These are phyloP conservation scores for Zosterops pallidus DNA, from an alignment of 2,113 vertebrate genomes.

Conservation along the genomic window DNA sequence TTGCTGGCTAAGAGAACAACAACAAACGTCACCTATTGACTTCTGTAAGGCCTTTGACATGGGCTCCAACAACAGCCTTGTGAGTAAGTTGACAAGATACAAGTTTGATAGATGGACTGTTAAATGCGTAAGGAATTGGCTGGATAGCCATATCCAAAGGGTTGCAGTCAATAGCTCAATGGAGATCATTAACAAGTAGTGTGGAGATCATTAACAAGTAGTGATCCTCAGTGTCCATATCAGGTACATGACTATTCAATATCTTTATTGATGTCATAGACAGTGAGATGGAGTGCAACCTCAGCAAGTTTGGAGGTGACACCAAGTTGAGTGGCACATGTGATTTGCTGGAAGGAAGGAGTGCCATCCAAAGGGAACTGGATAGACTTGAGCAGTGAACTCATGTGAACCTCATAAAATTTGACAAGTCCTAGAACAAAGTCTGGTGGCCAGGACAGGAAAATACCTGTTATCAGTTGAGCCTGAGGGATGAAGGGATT, in stretches of 20 bases:
- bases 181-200: not conserved
- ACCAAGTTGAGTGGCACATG: not conserved
- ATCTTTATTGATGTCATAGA: not conserved
- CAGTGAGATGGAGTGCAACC: not conserved
- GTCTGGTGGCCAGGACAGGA: rapidly evolving
- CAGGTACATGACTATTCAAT: too few species aligned
- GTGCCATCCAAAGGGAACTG: not conserved
- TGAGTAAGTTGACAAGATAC: not conserved
- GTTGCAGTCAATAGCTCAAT: not conserved
- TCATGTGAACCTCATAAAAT: not conserved
- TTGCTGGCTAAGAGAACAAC: not conserved
- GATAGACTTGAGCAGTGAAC: not conserved
- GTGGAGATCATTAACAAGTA: not conserved
- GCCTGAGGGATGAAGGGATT: not conserved
- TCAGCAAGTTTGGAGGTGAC: not conserved
- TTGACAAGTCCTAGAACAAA: not conserved
- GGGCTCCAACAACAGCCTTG: not conserved
- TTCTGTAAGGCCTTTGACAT: not conserved
- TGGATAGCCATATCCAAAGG: not conserved
- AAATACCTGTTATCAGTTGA: rapidly evolving
- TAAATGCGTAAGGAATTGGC: not conserved
- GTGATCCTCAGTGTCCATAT: not conserved
- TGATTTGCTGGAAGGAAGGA: not conserved
- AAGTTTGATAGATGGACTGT: not conserved
- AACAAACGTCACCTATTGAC: not conserved